These are phyloP conservation scores for Tinamus major DNA, from an alignment of 2,797 vertebrate species.

Conservation along the genomic window DNA sequence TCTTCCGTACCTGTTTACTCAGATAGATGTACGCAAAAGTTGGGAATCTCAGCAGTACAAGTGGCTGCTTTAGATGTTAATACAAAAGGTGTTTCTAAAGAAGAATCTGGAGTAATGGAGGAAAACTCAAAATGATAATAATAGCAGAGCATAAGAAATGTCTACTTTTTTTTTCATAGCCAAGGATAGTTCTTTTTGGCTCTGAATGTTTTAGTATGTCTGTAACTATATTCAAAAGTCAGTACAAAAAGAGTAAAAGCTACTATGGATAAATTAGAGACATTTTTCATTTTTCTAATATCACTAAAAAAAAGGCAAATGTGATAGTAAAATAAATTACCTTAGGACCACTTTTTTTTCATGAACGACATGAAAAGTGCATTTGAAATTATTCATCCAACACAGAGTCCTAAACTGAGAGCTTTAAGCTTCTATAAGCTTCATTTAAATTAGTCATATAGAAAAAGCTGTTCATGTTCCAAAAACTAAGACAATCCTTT, in stretches of 20 bases:
- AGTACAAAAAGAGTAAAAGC: background rate
- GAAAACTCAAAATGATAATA: background rate
- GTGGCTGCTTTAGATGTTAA: background rate
- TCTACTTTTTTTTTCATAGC: background rate
- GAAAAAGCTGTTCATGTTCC: background rate
- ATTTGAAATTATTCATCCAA: background rate
- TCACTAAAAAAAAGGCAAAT: background rate
- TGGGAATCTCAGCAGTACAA: background rate
- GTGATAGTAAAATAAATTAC: background rate
- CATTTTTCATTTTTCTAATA: background rate
- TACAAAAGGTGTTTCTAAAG: background rate
- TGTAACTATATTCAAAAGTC: background rate
- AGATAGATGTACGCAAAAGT: background rate
- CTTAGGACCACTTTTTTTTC: background rate
- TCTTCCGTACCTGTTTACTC: background rate
- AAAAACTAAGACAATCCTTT: background rate
- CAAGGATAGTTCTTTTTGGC: background rate
- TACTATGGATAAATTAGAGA: background rate
- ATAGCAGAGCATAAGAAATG: background rate
- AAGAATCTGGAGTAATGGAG: background rate
- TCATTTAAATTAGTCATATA: background rate
- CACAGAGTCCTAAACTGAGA: background rate
- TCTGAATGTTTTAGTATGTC: background rate
- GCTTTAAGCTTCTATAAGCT: background rate
- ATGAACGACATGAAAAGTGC: background rate